These are phyloP conservation scores for Hanleya hanleyi DNA, from an alignment of 2,888 invertebrate species.

Conservation along the genomic window DNA sequence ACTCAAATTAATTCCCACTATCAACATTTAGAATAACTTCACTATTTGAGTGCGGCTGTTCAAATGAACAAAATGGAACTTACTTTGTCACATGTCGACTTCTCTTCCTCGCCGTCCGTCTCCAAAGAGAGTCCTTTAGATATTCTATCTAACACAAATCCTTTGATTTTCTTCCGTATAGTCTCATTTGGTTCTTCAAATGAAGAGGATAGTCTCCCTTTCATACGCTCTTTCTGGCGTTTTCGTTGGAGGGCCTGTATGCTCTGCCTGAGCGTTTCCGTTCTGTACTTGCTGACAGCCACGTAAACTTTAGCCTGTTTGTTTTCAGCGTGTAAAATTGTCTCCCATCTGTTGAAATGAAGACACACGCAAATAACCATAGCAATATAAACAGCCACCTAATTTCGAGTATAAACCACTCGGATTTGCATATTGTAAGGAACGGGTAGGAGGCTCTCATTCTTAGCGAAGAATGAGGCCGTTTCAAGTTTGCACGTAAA, in stretches of 20 bases:
- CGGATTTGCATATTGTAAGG: too few species aligned
- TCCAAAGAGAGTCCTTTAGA: not conserved
- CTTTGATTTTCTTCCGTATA: not conserved
- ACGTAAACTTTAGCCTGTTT: constrained; percentile 53
- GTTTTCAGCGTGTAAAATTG: constrained; percentile 56
- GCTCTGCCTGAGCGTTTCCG: not conserved
- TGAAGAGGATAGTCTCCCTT: not conserved
- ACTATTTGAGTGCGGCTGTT: too few species aligned
- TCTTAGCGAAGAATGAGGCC: too few species aligned
- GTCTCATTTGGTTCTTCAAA: not conserved
- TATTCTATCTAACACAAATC: not conserved
- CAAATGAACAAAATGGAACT: too few species aligned
- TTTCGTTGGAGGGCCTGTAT: not conserved
- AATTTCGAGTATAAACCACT: too few species aligned
- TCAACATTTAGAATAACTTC: too few species aligned
- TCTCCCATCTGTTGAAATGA: constrained; percentile 46
- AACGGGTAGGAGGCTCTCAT: too few species aligned
- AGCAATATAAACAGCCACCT: not conserved
- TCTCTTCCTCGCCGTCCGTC: too few species aligned
- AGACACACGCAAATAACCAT: not conserved
- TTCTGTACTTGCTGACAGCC: constrained; percentile 41
- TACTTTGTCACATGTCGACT: too few species aligned
- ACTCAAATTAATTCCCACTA: too few species aligned
- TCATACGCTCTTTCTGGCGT: not conserved
- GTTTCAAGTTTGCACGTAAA: too few species aligned